phyloP scores from a whole-genome alignment of 2,113 vertebrate species.

The Epinephelus lanceolatus region DNA sequence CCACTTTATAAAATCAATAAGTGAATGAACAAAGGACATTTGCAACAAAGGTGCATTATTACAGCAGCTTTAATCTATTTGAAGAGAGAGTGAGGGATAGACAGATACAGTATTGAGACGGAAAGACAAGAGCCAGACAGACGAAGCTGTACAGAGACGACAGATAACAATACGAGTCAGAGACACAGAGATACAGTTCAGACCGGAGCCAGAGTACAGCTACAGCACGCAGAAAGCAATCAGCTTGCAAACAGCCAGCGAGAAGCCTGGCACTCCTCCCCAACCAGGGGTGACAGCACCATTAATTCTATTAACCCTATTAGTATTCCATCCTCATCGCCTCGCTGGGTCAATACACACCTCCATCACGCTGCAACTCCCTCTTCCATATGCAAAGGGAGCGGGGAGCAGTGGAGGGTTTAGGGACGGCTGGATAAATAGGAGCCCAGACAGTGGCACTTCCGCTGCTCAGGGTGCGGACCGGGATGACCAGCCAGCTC shows the following conservation, averaged over 20 bases:
- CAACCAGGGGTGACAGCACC: slow-evolving; percentile 72
- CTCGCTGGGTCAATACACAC: slow-evolving; percentile 73
- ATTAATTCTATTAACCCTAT: slow-evolving; percentile 82
- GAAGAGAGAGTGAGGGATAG: neutral
- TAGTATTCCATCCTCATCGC: slow-evolving; percentile 78
- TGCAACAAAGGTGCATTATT: slow-evolving; percentile 48
- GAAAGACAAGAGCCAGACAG: neutral
- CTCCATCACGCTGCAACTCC: slow-evolving; percentile 69
- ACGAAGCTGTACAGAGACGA: neutral
- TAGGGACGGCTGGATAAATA: slow-evolving; percentile 50
- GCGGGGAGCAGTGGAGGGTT: slow-evolving; percentile 22
- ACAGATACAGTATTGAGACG: neutral
- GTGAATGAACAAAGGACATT: slow-evolving; percentile 62
- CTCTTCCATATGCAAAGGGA: slow-evolving; percentile 54
- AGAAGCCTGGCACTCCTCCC: slow-evolving; percentile 53
- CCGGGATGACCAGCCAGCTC: slow-evolving; percentile 21
- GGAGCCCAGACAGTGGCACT: slow-evolving; percentile 34
- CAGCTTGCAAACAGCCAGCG: slow-evolving; percentile 38
- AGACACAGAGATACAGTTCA: slow-evolving; percentile 4
- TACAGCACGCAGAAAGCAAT: slow-evolving; percentile 40
- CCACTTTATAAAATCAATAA: slow-evolving; percentile 75
- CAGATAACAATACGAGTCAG: slow-evolving; percentile 14
- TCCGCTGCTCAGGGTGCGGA: slow-evolving; percentile 1
- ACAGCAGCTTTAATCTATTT: slow-evolving; percentile 50
- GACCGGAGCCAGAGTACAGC: slow-evolving; percentile 20